A percentile compares a stretch with the other conserved stretches of the same genome.
Conservation (phyloP, 2,888 invertebrate species). For the Drosophila mercatorum region DNA sequence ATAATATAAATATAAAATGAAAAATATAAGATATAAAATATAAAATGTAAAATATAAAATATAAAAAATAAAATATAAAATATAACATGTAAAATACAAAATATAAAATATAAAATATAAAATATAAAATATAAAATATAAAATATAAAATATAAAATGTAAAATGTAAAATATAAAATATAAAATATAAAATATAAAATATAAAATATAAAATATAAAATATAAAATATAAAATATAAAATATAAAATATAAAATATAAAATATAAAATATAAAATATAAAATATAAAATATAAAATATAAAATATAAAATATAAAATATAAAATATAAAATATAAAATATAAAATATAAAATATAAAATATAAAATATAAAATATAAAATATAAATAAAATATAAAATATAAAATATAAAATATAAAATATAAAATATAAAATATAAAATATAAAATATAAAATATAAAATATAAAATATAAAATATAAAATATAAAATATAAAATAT, state of each 20-base stretch:
- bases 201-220: neutral
- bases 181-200: neutral
- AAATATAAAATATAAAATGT: neutral
- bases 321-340: neutral
- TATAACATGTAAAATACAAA: neutral
- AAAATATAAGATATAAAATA: too few relatives aligned
- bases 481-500: neutral
- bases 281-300: neutral
- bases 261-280: neutral
- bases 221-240: neutral
- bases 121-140: neutral
- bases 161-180: neutral
- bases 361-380: neutral
- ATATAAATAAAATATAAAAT: neutral
- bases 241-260: neutral
- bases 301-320: neutral
- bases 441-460: neutral
- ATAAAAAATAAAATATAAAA: neutral
- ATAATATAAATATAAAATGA: too few relatives aligned
- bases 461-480: neutral
- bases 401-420: neutral
- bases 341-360: neutral
- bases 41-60: neutral
- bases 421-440: neutral
- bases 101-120: neutral